phyloP scores from a whole-genome alignment of 2,888 invertebrate genomes.

The Blera fallax region DNA sequence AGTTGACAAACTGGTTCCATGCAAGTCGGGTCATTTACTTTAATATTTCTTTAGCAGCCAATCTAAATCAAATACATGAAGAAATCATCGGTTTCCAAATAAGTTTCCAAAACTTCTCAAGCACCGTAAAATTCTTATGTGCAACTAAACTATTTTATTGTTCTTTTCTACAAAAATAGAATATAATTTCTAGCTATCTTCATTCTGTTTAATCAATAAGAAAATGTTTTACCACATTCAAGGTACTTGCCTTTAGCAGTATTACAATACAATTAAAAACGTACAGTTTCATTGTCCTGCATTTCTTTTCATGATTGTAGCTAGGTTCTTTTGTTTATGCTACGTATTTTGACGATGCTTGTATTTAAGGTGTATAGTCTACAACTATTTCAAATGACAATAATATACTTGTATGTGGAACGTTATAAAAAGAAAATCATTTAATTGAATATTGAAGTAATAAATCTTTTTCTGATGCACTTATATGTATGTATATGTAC shows the following conservation, averaged over 20 bases:
- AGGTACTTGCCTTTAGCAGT: background rate
- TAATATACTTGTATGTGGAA: constrained; percentile 75
- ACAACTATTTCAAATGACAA: constrained; percentile 80
- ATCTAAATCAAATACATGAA: no score
- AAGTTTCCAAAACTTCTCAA: no score
- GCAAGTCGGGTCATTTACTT: no score
- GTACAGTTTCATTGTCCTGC: background rate
- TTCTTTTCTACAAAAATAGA: no score
- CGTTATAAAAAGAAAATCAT: constrained; percentile 12
- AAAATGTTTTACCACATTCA: background rate
- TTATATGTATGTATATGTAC: constrained; percentile 32
- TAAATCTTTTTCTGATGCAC: constrained; percentile 35
- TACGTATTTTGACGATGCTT: constrained; percentile 14
- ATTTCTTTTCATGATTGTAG: background rate
- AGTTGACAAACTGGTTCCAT: no score
- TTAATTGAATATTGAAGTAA: background rate
- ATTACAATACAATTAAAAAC: background rate
- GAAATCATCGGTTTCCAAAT: no score
- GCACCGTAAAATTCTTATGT: no score
- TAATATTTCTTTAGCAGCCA: no score
- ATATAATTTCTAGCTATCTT: no score
- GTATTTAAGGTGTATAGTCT: constrained; percentile 26
- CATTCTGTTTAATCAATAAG: no score
- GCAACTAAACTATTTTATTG: no score
- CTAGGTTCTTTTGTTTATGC: background rate